Evolutionary conservation across 1,140 invertebrate species (phyloP).

Genomic region (Halictus rubicundus): DNA sequence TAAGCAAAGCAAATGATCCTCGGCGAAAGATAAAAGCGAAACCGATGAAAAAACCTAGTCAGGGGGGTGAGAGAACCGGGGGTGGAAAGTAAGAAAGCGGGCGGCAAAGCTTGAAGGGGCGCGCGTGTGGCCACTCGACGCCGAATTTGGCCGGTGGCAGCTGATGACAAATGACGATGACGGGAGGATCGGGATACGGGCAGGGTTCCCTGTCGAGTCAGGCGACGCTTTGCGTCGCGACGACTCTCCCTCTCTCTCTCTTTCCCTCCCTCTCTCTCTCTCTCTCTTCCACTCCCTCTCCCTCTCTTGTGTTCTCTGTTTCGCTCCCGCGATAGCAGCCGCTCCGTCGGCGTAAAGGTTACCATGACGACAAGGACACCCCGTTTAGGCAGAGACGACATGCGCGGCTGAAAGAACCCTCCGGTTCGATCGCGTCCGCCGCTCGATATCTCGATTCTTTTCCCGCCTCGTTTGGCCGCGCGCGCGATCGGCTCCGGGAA

Average conservation of each 20-base stretch:
- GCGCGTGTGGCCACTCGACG: neutral
- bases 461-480: conserved; percentile 38
- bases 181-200: conserved; percentile 7
- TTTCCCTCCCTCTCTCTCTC: neutral
- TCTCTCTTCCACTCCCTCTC: neutral
- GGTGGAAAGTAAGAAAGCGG: no score
- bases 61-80: no score
- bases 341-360: conserved; percentile 36
- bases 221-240: no score
- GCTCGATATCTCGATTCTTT: conserved; percentile 49
- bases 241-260: neutral
- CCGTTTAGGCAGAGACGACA: conserved; percentile 56
- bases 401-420: conserved; percentile 48
- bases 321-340: neutral
- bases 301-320: neutral
- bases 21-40: no score
- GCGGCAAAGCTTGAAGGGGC: neutral
- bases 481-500: conserved; percentile 34
- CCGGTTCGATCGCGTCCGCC: conserved; percentile 51
- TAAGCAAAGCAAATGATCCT: no score
- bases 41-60: no score
- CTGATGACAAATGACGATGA: conserved; percentile 53
- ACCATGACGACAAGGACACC: conserved; percentile 60
- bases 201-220: no score
- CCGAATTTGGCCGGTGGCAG: conserved; percentile 11